These are phyloP conservation scores for Coleophora deauratella DNA, from an alignment of 2,888 invertebrate species.

Conservation along the genomic window DNA sequence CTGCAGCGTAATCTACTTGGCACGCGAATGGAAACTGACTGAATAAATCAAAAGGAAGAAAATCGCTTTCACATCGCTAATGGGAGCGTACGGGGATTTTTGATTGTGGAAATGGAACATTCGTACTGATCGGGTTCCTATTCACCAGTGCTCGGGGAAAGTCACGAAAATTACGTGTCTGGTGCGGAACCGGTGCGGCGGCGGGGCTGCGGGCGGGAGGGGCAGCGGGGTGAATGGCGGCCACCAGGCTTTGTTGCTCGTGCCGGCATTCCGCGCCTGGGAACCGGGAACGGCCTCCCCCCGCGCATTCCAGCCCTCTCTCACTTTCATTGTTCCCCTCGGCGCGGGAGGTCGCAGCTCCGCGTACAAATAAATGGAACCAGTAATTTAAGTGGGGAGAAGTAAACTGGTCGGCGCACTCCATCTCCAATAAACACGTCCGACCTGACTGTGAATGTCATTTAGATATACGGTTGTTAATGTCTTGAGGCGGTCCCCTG, in stretches of 20 bases:
- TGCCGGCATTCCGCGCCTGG: constrained; percentile 72
- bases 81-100: constrained; percentile 34
- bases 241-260: constrained; percentile 69
- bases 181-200: constrained; percentile 43
- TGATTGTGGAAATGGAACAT: constrained; percentile 42
- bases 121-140: constrained; percentile 29
- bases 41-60: constrained; percentile 23
- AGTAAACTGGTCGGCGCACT: constrained; percentile 35
- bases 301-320: constrained; percentile 67
- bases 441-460: constrained; percentile 53
- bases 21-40: too few relatives aligned
- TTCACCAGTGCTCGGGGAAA: constrained; percentile 47
- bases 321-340: constrained; percentile 72
- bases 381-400: constrained; percentile 49
- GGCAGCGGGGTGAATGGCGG: constrained; percentile 63
- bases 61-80: constrained; percentile 31
- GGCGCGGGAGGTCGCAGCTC: constrained; percentile 67
- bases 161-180: constrained; percentile 59
- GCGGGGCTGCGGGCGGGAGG: constrained; percentile 32
- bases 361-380: constrained; percentile 56
- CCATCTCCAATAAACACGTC: constrained; percentile 59
- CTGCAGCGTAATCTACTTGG: too few relatives aligned
- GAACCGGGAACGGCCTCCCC: constrained; percentile 58
- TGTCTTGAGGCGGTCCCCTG: constrained; percentile 5
- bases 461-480: constrained; percentile 52